phyloP scores from a whole-genome alignment of 64 coral and sea anemone genomes.

The Anthopleura sola region DNA sequence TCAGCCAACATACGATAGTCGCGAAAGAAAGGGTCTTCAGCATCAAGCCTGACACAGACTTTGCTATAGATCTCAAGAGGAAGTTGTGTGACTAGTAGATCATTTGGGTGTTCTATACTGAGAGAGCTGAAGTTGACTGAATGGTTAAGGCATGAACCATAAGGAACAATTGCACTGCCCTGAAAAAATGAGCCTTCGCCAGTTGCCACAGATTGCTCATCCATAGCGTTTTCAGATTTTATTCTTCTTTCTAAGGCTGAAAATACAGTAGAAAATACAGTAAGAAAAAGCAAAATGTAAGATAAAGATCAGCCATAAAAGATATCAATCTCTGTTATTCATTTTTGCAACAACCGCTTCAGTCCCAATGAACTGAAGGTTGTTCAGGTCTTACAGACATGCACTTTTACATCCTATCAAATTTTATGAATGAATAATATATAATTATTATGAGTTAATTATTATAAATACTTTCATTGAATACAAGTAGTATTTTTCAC shows the following conservation, averaged over 20 bases:
- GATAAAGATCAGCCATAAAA: too few relatives aligned
- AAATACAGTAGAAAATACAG: not conserved
- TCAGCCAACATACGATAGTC: slow-evolving; percentile 5
- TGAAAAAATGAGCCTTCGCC: not conserved
- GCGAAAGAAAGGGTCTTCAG: not conserved
- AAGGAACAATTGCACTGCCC: not conserved
- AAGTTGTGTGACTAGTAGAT: not conserved
- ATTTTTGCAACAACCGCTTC: too few relatives aligned
- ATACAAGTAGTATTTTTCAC: too few relatives aligned
- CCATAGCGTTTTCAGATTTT: not conserved
- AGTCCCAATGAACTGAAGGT: too few relatives aligned
- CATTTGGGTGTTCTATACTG: not conserved
- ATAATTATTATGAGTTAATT: too few relatives aligned
- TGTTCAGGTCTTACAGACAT: too few relatives aligned
- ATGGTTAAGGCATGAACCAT: not conserved
- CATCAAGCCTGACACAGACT: not conserved
- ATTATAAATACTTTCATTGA: too few relatives aligned
- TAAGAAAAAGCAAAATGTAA: too few relatives aligned
- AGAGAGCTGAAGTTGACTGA: not conserved
- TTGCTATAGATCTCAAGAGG: not conserved
- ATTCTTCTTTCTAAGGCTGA: not conserved
- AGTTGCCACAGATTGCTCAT: not conserved
- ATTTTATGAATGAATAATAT: too few relatives aligned
- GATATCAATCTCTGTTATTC: too few relatives aligned
- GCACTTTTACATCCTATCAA: too few relatives aligned